Evolutionary conservation across 2,113 vertebrate species (phyloP).

Genomic region (Scomber japonicus): DNA sequence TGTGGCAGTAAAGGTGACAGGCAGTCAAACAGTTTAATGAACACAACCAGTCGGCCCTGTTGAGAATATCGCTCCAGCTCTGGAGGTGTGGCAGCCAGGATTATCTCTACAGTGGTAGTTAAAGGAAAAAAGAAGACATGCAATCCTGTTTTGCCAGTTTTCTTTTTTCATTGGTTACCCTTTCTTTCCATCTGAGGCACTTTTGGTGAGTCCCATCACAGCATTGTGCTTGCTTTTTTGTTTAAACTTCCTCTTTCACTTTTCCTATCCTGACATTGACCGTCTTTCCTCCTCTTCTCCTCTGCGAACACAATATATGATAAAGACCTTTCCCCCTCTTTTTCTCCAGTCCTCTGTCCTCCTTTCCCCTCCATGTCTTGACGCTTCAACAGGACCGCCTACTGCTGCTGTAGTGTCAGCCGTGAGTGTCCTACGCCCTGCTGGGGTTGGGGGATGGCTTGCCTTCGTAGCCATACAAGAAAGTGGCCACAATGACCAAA

Average conservation of each 20-base stretch:
- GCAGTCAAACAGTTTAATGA: conserved; percentile 30
- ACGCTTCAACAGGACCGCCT: conserved; percentile 36
- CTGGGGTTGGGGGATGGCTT: conserved; percentile 90
- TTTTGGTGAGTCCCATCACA: conserved; percentile 64
- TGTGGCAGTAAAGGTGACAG: conserved; percentile 30
- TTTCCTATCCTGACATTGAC: neutral
- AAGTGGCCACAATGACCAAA: conserved; percentile 95
- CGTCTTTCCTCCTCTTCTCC: neutral
- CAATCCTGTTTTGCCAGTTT: conserved; percentile 21
- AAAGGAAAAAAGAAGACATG: neutral
- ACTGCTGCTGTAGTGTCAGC: conserved; percentile 30
- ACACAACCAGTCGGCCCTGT: conserved; percentile 39
- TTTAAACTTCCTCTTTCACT: neutral
- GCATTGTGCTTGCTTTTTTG: conserved; percentile 33
- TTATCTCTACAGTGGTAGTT: conserved; percentile 8
- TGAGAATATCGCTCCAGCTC: neutral
- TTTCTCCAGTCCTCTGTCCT: conserved; percentile 35
- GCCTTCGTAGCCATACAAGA: conserved; percentile 95
- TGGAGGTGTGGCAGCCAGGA: conserved; percentile 21
- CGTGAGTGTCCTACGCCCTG: conserved; percentile 85
- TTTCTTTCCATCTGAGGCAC: conserved; percentile 69
- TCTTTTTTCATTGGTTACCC: conserved; percentile 14
- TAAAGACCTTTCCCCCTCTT: conserved; percentile 53
- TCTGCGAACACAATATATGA: conserved; percentile 20
- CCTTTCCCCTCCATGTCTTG: conserved; percentile 22